phyloP scores from a whole-genome alignment of 2,113 vertebrate genomes.

The Collichthys lucidus region DNA sequence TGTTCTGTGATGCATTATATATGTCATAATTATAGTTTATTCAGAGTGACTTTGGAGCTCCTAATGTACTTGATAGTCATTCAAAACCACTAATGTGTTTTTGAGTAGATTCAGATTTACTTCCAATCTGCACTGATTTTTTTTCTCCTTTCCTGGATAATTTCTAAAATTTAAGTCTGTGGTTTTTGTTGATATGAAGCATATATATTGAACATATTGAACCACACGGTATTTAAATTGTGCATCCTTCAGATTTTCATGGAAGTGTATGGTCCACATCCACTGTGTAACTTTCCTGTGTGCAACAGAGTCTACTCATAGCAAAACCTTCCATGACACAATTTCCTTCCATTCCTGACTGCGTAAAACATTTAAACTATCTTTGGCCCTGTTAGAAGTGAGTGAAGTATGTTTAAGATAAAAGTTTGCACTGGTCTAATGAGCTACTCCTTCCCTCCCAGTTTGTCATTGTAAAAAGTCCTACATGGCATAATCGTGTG shows the following conservation, averaged over 20 bases:
- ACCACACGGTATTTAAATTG: slow-evolving; percentile 15
- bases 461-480: slow-evolving; percentile 17
- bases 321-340: slow-evolving; percentile 5
- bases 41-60: slow-evolving; percentile 6
- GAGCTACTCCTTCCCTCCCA: not conserved
- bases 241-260: not conserved
- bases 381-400: not conserved
- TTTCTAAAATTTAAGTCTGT: not conserved
- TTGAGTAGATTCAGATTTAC: slow-evolving; percentile 20
- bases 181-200: slow-evolving; percentile 18
- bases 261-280: not conserved
- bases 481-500: slow-evolving; percentile 15
- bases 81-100: slow-evolving; percentile 11
- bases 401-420: not conserved
- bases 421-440: slow-evolving; percentile 23
- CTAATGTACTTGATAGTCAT: slow-evolving; percentile 13
- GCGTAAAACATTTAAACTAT: not conserved
- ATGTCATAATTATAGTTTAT: not conserved
- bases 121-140: slow-evolving; percentile 43
- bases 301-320: not conserved
- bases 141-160: not conserved
- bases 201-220: slow-evolving; percentile 28
- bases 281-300: not conserved
- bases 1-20: not conserved
- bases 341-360: not conserved